Percentiles rank a stretch among this genome's conserved stretches.
These are phyloP conservation scores for Sarcophaga subvicina DNA, from an alignment of 2,888 invertebrate species.

Conservation along the genomic window DNA sequence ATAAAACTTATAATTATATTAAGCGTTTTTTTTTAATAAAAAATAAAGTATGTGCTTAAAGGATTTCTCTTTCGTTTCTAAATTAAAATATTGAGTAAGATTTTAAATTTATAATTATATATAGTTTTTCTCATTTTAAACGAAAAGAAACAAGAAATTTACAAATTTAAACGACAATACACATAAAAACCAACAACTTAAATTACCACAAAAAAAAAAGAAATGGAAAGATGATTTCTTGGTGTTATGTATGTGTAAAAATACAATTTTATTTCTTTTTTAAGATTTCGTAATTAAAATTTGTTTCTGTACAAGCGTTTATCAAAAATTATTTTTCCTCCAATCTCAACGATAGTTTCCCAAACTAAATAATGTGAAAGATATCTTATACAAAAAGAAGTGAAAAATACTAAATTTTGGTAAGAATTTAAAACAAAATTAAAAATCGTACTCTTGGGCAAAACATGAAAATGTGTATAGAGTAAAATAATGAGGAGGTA, in stretches of 20 bases:
- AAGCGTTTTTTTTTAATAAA: constrained; percentile 39
- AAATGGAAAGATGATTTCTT: neutral
- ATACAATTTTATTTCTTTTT: constrained; percentile 45
- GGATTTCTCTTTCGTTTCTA: neutral
- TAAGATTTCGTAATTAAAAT: constrained; percentile 35
- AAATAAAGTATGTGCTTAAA: neutral
- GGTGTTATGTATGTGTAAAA: constrained; percentile 33
- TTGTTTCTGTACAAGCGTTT: constrained; percentile 58
- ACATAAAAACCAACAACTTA: neutral
- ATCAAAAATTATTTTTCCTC: neutral
- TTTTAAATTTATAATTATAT: too few relatives aligned
- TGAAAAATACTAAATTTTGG: constrained; percentile 22
- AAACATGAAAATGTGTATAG: constrained; percentile 30
- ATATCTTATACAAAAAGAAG: neutral
- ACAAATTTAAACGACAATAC: neutral
- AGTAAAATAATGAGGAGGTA: constrained; percentile 17
- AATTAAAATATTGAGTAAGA: too few relatives aligned
- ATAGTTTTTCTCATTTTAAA: too few relatives aligned
- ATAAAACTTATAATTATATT: constrained; percentile 39
- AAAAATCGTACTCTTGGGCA: constrained; percentile 48
- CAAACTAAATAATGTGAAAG: constrained; percentile 33
- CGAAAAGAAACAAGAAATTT: neutral
- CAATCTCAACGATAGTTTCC: constrained; percentile 48
- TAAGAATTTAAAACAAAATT: constrained; percentile 29
- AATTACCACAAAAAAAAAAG: constrained; percentile 6